These are phyloP conservation scores for Lerema accius DNA, from an alignment of 1,140 invertebrate genomes.

Conservation along the genomic window DNA sequence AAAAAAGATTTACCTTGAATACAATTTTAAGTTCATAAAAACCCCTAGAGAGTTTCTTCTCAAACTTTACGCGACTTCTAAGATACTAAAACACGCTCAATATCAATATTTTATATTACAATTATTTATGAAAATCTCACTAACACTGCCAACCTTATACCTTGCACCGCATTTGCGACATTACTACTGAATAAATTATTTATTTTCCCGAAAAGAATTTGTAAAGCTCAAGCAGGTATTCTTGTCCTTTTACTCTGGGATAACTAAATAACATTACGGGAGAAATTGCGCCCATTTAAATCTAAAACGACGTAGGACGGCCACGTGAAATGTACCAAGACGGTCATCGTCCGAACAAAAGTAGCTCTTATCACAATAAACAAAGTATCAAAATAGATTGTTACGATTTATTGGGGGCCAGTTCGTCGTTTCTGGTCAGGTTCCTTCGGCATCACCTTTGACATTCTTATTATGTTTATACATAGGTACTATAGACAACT, in stretches of 20 bases:
- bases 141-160: background rate
- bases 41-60: background rate
- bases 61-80: background rate
- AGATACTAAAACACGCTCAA: constrained; percentile 14
- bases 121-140: constrained; percentile 3
- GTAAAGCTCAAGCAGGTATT: background rate
- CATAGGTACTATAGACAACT: too few relatives aligned
- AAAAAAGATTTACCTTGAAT: too few relatives aligned
- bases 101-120: constrained; percentile 8
- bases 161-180: constrained; percentile 13
- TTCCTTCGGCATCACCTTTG: too few relatives aligned
- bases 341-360: background rate
- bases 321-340: constrained; percentile 8
- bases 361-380: background rate
- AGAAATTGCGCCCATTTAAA: constrained; percentile 24
- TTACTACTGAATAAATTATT: constrained; percentile 19
- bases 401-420: background rate
- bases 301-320: constrained; percentile 23
- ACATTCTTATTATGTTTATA: too few relatives aligned
- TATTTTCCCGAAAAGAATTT: background rate
- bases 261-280: constrained; percentile 16
- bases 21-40: too few relatives aligned
- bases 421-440: background rate
- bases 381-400: constrained; percentile 7
- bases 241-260: constrained; percentile 9